Evolutionary conservation across 2,888 invertebrate genomes (phyloP), one percentile per base, ranked within the genome.

Genomic region (Himalopsyche anomala): DNA sequence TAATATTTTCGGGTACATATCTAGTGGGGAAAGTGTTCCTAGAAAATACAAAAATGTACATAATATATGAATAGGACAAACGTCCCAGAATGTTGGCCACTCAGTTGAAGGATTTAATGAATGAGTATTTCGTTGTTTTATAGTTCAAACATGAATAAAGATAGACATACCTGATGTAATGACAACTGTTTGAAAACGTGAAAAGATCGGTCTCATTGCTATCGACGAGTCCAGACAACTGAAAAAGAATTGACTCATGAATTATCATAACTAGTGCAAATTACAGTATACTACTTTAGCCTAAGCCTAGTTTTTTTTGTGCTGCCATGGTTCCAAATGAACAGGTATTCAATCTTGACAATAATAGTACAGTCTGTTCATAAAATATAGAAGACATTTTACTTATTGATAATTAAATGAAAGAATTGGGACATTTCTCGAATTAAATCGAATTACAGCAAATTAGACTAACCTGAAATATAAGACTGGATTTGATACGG

Each of bases 1-100:
- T 87, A 99, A 94, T 89, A 99, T 99, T 93, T 99, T 99, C 0
- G 99, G 99, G 92, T 99, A 99, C 99, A 99, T 99, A 91, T 99
- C 99, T 90, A 99, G 93, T 0, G 99, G 99, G 0, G 99, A 99
- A 17, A 99, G 92, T 0, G 99, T 99, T 89, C 99, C 99, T 93
- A 90, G 62, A 86, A 86, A 51, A 82, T 54, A 84, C 17, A 56
- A 40, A 82, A 36, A 28, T 28, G 28, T 28, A 28, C 28, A 28
- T 28, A 1, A 28, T 28, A 40, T 6, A 5, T 1, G 9, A 45
- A 45, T 51, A 51, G 12, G 4, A 51, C 51, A 15, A 51, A 51
- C 15, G 3, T 15, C 4, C 15, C 0, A 12, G 51, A 15, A 15
- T 11, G 8, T 45, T 9, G 45, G 9, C 45, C 45, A 11, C 11